A percentile compares a stretch with the other conserved stretches of the same genome.
phyloP scores from a whole-genome alignment of 2,888 invertebrate species.

The Lordiphosa fenestrarum region DNA sequence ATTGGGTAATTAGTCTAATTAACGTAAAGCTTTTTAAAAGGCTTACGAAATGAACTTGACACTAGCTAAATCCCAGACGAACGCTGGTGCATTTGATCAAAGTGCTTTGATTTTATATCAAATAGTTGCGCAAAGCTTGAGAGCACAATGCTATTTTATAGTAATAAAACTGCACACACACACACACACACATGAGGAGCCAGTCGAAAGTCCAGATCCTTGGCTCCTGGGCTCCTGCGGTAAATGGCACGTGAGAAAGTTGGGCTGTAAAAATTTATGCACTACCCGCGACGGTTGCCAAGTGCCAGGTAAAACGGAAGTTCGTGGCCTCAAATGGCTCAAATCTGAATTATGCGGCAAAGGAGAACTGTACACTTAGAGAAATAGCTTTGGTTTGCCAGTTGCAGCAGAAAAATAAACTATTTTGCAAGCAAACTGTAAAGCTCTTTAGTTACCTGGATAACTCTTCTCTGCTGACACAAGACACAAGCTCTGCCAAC shows the following conservation, averaged over 20 bases:
- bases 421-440: no score
- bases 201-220: slow-evolving; percentile 54
- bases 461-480: no score
- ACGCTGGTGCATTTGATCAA: slow-evolving; percentile 36
- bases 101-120: slow-evolving; percentile 42
- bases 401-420: no score
- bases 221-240: slow-evolving; percentile 29
- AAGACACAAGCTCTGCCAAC: no score
- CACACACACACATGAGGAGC: slow-evolving; percentile 6
- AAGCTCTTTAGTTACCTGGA: no score
- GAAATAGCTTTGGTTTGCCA: no score
- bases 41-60: slow-evolving; percentile 10
- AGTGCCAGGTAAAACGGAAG: slow-evolving; percentile 51
- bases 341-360: slow-evolving; percentile 72
- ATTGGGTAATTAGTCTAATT: slow-evolving; percentile 65
- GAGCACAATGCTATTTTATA: slow-evolving; percentile 49
- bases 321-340: slow-evolving; percentile 63
- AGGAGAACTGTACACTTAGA: slow-evolving; percentile 13
- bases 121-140: slow-evolving; percentile 39
- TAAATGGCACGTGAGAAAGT: slow-evolving; percentile 48
- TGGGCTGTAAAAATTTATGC: slow-evolving; percentile 63
- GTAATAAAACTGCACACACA: slow-evolving; percentile 51
- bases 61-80: neutral
- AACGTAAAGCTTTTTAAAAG: slow-evolving; percentile 40
- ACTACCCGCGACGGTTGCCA: slow-evolving; percentile 41